Base-by-base conservation (phyloP, 1,140 invertebrate species). In the Drosophila saltans region DNA sequence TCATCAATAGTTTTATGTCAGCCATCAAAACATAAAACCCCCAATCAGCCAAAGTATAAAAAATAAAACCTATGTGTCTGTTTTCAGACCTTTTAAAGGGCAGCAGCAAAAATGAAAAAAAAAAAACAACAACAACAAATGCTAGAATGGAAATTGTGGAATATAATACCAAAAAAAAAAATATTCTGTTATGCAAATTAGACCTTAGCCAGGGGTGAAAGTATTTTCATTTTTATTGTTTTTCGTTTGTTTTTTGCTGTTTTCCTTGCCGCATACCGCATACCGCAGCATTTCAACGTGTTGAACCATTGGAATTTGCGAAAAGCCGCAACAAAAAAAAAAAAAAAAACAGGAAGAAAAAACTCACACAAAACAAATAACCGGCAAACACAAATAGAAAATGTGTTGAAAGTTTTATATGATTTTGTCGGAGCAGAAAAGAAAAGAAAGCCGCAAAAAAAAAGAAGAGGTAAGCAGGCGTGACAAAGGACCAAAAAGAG, bases 1-100 rank as follows among this genome's bases (percentile, higher is more conserved):
- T 86, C 75, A 76, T 82, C 80, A 84, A 80, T 84, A 85, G 82
- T 85, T 85, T 85, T 82, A 79, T 82, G 71, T 40, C 75, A 66
- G 63, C 66, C 68, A 63, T 70, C 58, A 74, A 75, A 81, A 70
- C 67, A 72, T 81, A 74, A 78, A 68, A 70, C 55, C 56, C 75
- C 36, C 75, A 76, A 86, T 81, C 67, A 68, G 33, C 10, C 43
- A 57, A 64, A 43, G 64, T 66, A 79, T 73, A 66, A 73, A 77
- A 58, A 66, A 30, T 40, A 33, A 56, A 43, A 1, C 9, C 5
- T 57, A 8, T 33, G 28, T 43, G 24, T 57, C 8, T 61, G 26
- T 21, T 66, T 45, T 24, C 26, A 24, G 45, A 26, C 45, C 45
- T 52, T 52, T 52, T 52, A 10, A 26, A 52, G 45, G 45, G 45